Percentiles rank a stretch among this genome's conserved stretches.
Evolutionary conservation across 2,113 vertebrate species (phyloP).

Genomic region (Crypturellus undulatus): DNA sequence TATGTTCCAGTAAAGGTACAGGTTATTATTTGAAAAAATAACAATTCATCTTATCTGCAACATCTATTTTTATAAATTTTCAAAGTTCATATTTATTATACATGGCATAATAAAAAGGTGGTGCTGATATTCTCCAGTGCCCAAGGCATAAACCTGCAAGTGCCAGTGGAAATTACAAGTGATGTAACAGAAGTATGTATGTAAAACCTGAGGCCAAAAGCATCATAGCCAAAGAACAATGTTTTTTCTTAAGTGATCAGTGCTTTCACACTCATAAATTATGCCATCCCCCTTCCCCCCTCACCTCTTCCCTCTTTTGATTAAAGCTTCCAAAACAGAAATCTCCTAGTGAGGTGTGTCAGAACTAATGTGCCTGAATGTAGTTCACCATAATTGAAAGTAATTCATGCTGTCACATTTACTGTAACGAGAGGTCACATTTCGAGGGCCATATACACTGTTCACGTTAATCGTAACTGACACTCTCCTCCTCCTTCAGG

Average conservation of each 20-base stretch:
- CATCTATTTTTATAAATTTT: not conserved
- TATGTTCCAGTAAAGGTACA: not conserved
- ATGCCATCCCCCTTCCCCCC: not conserved
- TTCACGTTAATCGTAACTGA: constrained; percentile 78
- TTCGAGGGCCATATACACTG: constrained; percentile 59
- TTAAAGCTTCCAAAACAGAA: constrained; percentile 52
- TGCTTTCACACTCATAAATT: not conserved
- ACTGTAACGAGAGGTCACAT: constrained; percentile 76
- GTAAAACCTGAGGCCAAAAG: constrained; percentile 13
- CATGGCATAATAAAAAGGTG: not conserved
- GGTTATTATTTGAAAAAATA: not conserved
- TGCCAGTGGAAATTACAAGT: constrained; percentile 31
- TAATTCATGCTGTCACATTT: constrained; percentile 81
- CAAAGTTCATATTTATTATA: not conserved
- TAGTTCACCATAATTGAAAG: constrained; percentile 77
- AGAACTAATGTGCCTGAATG: constrained; percentile 59
- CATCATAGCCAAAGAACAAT: accelerated
- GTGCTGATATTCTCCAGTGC: not conserved
- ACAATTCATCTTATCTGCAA: not conserved
- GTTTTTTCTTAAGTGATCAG: not conserved
- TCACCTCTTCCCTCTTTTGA: not conserved
- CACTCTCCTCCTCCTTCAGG: constrained; percentile 71
- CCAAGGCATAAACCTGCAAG: constrained; percentile 13
- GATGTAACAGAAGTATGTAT: not conserved
- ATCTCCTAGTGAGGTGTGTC: constrained; percentile 65